Evolutionary conservation across 2,797 vertebrate species (phyloP).

Genomic region (Mus minutoides): DNA sequence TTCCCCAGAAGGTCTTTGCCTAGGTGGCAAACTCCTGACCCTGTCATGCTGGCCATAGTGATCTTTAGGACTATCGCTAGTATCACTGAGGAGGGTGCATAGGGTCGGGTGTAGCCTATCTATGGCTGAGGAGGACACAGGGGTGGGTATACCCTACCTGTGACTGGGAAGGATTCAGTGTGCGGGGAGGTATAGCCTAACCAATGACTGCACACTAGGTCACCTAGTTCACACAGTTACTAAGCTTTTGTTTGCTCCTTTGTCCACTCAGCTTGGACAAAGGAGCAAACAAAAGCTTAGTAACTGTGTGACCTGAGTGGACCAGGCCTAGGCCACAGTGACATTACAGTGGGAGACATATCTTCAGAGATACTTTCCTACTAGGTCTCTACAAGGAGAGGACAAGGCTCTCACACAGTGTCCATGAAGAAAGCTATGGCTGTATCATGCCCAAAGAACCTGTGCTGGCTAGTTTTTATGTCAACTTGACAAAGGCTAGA

Average conservation of each 20-base stretch:
- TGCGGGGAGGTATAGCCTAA: no score
- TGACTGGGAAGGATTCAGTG: neutral
- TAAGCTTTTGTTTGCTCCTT: no score
- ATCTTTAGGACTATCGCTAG: neutral
- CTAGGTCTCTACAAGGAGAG: no score
- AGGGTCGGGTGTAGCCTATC: neutral
- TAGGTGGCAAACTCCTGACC: neutral
- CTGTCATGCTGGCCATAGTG: no score
- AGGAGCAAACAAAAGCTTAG: no score
- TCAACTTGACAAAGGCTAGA: neutral
- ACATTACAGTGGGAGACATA: fast-evolving
- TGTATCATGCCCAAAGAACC: fast-evolving
- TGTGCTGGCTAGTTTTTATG: neutral
- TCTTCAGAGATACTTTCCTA: neutral
- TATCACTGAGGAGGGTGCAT: neutral
- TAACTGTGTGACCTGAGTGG: no score
- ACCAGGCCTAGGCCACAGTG: fast-evolving
- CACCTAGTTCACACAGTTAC: neutral
- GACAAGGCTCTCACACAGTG: fast-evolving
- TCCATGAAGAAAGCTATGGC: neutral
- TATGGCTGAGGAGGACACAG: fast-evolving
- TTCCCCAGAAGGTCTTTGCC: neutral
- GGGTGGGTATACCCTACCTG: neutral
- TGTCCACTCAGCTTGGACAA: no score
- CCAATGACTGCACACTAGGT: neutral